Evolutionary conservation across 2,113 vertebrate genomes (phyloP), one percentile per base, ranked within the genome.

Genomic region (Neodontobutis hainanensis): DNA sequence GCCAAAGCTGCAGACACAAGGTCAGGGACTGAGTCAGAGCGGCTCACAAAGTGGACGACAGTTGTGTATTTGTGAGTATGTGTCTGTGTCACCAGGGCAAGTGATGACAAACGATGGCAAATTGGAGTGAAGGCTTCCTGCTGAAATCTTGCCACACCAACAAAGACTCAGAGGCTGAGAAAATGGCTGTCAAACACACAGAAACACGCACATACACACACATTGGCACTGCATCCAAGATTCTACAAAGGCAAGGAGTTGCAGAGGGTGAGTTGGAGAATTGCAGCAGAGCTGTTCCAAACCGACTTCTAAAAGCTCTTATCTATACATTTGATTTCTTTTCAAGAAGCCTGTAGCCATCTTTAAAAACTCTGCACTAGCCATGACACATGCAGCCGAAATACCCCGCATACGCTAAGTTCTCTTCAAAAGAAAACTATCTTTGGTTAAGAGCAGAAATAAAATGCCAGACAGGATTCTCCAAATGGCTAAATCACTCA

Each of bases 61-160:
- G 70, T 65, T 53, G 55, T 46, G 50, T 58, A 34, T 64, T 45
- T 35, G 70, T 68, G 49, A 59, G 34, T 83, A 65, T 74, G 65
- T 66, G 68, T 84, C 32, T 49, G 80, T 89, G 87, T 91, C 91
- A 90, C 77, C 73, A 77, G 90, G 90, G 88, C 89, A 92, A 91
- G 82, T 79, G 73, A 84, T 90, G 92, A 93, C 88, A 93, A 92
- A 91, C 85, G 79, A 91, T 92, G 83, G 92, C 91, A 92, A 93
- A 93, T 93, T 93, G 87, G 87, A 92, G 82, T 92, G 92, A 92
- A 92, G 86, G 83, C 87, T 83, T 86, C 90, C 90, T 35, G 70
- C 88, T 73, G 89, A 68, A 84, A 12, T 2, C 76, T 89, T 73
- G 73, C 85, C 78, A 89, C 83, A 86, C 86, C 90, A 89, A 82